Conservation (phyloP, 2,797 vertebrate species). For the Coreius guichenoti region DNA sequence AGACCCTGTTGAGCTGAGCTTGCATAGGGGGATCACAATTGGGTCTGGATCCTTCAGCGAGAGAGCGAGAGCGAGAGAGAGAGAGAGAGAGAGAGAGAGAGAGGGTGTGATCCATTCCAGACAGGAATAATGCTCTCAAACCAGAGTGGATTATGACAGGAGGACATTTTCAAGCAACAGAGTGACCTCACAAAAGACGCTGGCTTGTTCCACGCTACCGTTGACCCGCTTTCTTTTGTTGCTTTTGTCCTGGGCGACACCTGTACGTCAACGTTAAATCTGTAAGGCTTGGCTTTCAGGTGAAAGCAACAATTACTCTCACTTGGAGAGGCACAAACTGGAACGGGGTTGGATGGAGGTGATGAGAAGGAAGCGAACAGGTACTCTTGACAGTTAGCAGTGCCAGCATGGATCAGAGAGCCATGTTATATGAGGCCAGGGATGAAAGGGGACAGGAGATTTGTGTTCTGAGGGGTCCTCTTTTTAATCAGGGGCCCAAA, state of each 20-base stretch:
- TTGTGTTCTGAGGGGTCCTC: conserved; percentile 73
- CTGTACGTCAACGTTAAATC: conserved; percentile 29
- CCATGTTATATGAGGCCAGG: conserved; percentile 68
- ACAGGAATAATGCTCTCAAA: conserved; percentile 67
- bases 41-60: conserved; percentile 64
- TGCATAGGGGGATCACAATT: conserved; percentile 71
- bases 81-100: conserved; percentile 43
- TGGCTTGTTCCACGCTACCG: conserved; percentile 63
- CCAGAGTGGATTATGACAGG: conserved; percentile 67
- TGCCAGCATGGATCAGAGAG: conserved; percentile 71
- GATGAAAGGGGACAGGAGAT: conserved; percentile 77
- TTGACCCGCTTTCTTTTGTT: conserved; percentile 45
- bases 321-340: conserved; percentile 67
- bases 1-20: conserved; percentile 75
- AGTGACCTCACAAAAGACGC: conserved; percentile 62
- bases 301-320: conserved; percentile 71
- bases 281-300: conserved; percentile 62
- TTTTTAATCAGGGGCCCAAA: conserved; percentile 82
- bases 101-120: conserved; percentile 59
- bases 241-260: conserved; percentile 40
- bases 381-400: conserved; percentile 78
- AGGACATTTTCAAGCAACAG: conserved; percentile 68
- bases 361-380: conserved; percentile 68
- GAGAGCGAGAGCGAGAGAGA: conserved; percentile 55
- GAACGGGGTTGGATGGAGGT: conserved; percentile 66